phyloP scores from a whole-genome alignment of 2,113 vertebrate species.

The Marcusenius ussheri region DNA sequence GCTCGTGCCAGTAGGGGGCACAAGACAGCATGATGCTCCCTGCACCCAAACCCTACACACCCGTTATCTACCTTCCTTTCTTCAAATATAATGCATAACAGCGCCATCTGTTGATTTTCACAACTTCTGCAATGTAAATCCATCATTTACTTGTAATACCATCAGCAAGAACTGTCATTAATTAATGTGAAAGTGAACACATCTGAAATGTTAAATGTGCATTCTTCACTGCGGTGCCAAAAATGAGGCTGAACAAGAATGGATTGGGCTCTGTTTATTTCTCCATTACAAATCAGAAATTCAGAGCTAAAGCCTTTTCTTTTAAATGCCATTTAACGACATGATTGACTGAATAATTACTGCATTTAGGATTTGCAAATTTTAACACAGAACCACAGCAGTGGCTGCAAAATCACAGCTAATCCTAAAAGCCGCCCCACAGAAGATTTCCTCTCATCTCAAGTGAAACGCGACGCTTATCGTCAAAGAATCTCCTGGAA shows the following conservation, averaged over 20 bases:
- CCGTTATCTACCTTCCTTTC: background rate
- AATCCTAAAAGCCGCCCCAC: background rate
- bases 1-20: background rate
- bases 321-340: background rate
- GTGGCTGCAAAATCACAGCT: background rate
- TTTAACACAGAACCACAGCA: background rate
- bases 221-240: background rate
- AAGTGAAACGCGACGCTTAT: background rate
- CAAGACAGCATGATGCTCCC: background rate
- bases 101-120: background rate
- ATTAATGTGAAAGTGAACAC: background rate
- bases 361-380: background rate
- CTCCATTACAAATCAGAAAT: background rate
- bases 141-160: background rate
- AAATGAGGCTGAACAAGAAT: background rate
- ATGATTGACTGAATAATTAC: background rate
- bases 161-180: background rate
- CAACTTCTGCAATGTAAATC: background rate
- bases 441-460: background rate
- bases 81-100: background rate
- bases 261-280: background rate
- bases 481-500: background rate
- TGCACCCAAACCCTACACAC: background rate
- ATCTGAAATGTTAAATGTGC: background rate
- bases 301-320: background rate